These are phyloP conservation scores for Drosophila colorata DNA, from an alignment of 2,888 invertebrate genomes.

Conservation along the genomic window DNA sequence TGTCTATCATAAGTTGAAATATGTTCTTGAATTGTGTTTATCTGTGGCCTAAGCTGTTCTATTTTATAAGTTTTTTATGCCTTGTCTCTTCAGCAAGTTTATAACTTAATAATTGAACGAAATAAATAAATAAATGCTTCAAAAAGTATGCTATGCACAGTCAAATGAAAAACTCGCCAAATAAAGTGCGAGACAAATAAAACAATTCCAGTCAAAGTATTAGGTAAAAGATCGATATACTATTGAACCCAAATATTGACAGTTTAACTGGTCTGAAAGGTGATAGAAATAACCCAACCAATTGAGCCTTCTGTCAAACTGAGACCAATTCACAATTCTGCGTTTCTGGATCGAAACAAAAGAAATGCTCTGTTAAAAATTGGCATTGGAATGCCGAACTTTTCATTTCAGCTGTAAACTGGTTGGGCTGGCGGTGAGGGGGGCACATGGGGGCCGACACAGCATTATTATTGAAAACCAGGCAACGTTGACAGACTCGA, in stretches of 20 bases:
- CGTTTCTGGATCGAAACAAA: neutral
- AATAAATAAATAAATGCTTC: neutral
- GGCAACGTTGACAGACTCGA: constrained; percentile 29
- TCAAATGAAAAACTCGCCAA: neutral
- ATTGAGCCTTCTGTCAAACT: neutral
- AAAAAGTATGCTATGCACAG: constrained; percentile 6
- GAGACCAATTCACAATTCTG: neutral
- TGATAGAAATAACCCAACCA: neutral
- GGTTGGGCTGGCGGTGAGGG: too few species aligned
- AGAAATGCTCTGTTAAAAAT: constrained; percentile 21
- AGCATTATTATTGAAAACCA: constrained; percentile 17
- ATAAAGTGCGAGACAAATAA: neutral
- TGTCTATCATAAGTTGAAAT: too few species aligned
- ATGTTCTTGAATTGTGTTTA: too few species aligned
- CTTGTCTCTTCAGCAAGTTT: too few species aligned
- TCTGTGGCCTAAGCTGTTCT: too few species aligned
- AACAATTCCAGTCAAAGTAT: neutral
- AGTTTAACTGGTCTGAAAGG: neutral
- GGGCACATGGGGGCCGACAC: too few species aligned
- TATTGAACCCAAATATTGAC: constrained; percentile 10
- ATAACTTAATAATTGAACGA: too few species aligned
- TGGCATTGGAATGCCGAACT: constrained; percentile 13
- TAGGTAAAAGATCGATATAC: neutral
- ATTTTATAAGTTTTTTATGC: too few species aligned
- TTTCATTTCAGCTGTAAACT: constrained; percentile 23